Evolutionary conservation across 2,113 vertebrate genomes (phyloP), one percentile per base, ranked within the genome.

Genomic region (Lanius collurio): DNA sequence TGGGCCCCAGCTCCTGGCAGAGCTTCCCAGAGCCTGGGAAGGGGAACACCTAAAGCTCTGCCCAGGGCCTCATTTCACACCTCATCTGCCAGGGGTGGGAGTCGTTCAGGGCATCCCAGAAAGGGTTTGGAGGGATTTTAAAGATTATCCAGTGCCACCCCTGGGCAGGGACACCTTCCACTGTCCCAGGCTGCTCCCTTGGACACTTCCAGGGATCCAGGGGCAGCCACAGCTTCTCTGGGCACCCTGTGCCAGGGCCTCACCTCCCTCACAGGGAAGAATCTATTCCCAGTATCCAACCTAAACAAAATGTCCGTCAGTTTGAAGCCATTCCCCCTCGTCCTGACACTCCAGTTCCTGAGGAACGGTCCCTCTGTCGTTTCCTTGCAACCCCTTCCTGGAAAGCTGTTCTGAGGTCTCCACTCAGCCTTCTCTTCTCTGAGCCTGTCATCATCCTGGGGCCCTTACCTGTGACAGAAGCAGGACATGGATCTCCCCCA

Each of bases 201-300:
- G 68, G 31, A 0, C 60, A 52, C 33, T 74, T 0, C 33, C 52
- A 81, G 68, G 33, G 60, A 52, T 52, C 5, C 81, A 64, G 59
- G 57, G 22, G 22, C 27, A 81, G 52, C 26, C 68, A 9, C 52
- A 89, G 44, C 37, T 71, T 0, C 85, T 64, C 35, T 78, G 55
- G 19, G 23, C 33, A 70, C 13, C 30, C 39, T 52, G 18, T 81
- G 59, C 59, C 76, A 81, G 42, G 42, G 50, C 15, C 31, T 57
- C 0, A 3, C 17, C 22, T 23, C 27, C 59, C 31, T 88, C 4
- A 0, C 33, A 52, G 23, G 52, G 41, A 14, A 64, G 1, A 9
- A n/a, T 17, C 9, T 13, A 20, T 52, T 4, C 44, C 44, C 60
- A 10, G 6, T 19, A 1, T 44, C 35, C 42, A 15, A 49, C 11